Percentiles rank a stretch among this genome's conserved stretches.
phyloP scores from a whole-genome alignment of 2,888 invertebrate species.

The Pterostichus niger region DNA sequence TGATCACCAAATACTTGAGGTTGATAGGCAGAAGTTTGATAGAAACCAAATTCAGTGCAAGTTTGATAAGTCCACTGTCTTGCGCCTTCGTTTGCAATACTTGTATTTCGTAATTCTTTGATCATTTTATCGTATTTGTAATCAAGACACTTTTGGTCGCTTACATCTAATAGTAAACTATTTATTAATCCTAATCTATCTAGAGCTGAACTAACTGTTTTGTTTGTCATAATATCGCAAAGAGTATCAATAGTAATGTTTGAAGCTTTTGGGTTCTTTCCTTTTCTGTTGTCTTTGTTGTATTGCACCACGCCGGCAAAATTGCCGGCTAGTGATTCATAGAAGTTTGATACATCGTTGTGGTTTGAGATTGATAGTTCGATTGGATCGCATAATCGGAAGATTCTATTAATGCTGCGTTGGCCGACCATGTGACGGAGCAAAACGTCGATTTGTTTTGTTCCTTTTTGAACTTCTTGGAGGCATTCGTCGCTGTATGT shows the following conservation, averaged over 20 bases:
- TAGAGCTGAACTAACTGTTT: slow-evolving; percentile 81
- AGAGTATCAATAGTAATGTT: slow-evolving; percentile 89
- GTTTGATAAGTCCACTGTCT: slow-evolving; percentile 97
- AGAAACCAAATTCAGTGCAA: slow-evolving; percentile 97
- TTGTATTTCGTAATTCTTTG: slow-evolving; percentile 81
- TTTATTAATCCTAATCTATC: slow-evolving; percentile 88
- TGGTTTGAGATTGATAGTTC: slow-evolving; percentile 80
- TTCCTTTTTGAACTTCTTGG: slow-evolving; percentile 82
- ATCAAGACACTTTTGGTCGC: slow-evolving; percentile 88
- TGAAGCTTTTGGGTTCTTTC: slow-evolving; percentile 80
- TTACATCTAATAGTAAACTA: slow-evolving; percentile 82
- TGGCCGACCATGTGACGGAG: slow-evolving; percentile 82
- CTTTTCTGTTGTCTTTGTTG: slow-evolving; percentile 93
- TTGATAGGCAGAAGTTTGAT: slow-evolving; percentile 89
- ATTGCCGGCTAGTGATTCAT: slow-evolving; percentile 89
- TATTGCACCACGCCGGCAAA: slow-evolving; percentile 97
- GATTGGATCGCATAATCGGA: slow-evolving; percentile 89
- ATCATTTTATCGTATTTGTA: slow-evolving; percentile 90
- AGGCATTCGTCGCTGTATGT: slow-evolving; percentile 86
- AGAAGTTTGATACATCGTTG: slow-evolving; percentile 89
- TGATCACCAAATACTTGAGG: slow-evolving; percentile 85
- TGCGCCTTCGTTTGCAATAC: slow-evolving; percentile 83
- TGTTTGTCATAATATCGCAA: slow-evolving; percentile 87
- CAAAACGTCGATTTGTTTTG: slow-evolving; percentile 83
- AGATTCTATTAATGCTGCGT: slow-evolving; percentile 83